A percentile compares a stretch with the other conserved stretches of the same genome.
Evolutionary conservation across 2,113 vertebrate species (phyloP).

Genomic region (Sander lucioperca): DNA sequence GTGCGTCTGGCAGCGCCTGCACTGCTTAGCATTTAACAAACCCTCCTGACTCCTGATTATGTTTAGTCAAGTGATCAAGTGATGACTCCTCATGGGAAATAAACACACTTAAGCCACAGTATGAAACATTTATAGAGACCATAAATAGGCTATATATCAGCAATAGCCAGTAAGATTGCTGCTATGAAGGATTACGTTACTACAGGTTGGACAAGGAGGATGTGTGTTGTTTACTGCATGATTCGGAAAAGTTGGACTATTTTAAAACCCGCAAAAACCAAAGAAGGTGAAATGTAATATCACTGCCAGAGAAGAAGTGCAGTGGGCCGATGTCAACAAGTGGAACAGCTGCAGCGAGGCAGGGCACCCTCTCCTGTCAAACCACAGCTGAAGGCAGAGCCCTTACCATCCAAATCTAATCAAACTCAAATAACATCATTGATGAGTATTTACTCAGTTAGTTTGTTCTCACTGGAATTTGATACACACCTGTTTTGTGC

Average conservation of each 20-base stretch:
- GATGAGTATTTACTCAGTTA: conserved; percentile 3
- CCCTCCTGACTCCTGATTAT: neutral
- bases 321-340: conserved; percentile 48
- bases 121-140: conserved; percentile 41
- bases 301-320: conserved; percentile 57
- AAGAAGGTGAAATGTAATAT: conserved; percentile 79
- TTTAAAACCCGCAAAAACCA: conserved; percentile 67
- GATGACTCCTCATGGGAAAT: conserved; percentile 24
- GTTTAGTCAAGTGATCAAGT: conserved; percentile 31
- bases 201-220: conserved; percentile 39
- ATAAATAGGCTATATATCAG: conserved; percentile 18
- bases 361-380: conserved; percentile 33
- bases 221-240: conserved; percentile 70
- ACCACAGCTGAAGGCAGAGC: conserved; percentile 43
- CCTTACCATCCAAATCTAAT: conserved; percentile 1
- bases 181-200: conserved; percentile 18
- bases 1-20: neutral
- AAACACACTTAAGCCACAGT: conserved; percentile 24
- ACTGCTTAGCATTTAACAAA: conserved; percentile 23
- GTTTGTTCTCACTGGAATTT: neutral
- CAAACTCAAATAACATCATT: conserved; percentile 1
- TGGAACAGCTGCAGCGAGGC: conserved; percentile 71
- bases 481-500: neutral
- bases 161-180: conserved; percentile 18
- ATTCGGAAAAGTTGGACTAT: conserved; percentile 73